Base-by-base conservation (phyloP, 2,113 vertebrate species). In the Notothenia coriiceps region DNA sequence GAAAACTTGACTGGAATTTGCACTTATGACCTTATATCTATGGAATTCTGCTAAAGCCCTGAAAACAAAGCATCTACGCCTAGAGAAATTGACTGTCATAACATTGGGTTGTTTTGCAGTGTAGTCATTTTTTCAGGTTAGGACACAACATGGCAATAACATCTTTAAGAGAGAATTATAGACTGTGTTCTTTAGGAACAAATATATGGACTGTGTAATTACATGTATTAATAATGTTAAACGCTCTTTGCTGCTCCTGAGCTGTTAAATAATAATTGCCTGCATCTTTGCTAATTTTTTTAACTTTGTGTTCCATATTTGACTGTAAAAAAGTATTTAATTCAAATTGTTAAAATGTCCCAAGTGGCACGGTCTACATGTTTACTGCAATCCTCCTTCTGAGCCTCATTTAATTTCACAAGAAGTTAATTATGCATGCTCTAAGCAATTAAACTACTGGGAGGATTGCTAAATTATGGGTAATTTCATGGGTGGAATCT, bases 321-420 rank as follows among this genome's bases (percentile, higher is more conserved):
- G 63, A 56, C 76, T 78, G 70, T 77, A 44, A 72, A 89, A 85
- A 79, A 62, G 62, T 56, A 61, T 77, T 68, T 5, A 61, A 73
- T 78, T 57, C 22, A 79, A 76, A 64, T 51, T 18, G 72, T 83
- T 57, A 33, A 49, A 20, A 54, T 18, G 62, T 82, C 83, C 50
- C 76, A 18, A 47, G 83, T 43, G 77, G 59, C 74, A 29, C 60
- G 22, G 54, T 67, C 54, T 57, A 62, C 62, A 54, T 80, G 74
- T 78, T 79, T 65, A 50, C 50, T 68, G 57, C 22, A 71, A 35
- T 70, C 25, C 52, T 70, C 25, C 52, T 49, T 40, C 14, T 11
- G 47, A 79, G 54, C 15, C 61, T 55, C n/a, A 14, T 85, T 82
- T 89, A 86, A 90, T 88, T 82, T 84, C 67, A 57, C 43, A 43